Conservation (phyloP, 2,797 vertebrate genomes). For the Merluccius polli region DNA sequence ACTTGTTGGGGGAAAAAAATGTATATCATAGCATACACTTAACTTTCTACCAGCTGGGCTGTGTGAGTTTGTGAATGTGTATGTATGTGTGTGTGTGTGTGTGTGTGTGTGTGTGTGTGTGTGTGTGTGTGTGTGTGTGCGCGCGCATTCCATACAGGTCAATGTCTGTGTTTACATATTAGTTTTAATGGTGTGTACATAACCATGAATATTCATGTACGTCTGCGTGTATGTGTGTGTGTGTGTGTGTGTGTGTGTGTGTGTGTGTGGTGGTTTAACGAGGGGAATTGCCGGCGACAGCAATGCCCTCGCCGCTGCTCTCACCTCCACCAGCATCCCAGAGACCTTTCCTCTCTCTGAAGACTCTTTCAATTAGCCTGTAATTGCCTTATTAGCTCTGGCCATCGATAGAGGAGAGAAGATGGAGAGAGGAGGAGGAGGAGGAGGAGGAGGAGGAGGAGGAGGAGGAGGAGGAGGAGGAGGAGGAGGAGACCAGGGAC, state of each 20-base stretch:
- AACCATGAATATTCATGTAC: background rate
- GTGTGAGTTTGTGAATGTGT: background rate
- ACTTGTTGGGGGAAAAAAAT: background rate
- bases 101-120: background rate
- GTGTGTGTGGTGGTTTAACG: slow-evolving; percentile 13
- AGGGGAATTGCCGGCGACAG: slow-evolving; percentile 23
- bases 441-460: slow-evolving; percentile 31
- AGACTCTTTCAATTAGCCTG: slow-evolving; percentile 73
- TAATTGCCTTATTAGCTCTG: slow-evolving; percentile 76
- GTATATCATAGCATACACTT: background rate
- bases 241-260: background rate
- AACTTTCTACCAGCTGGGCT: background rate
- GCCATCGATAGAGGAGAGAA: slow-evolving; percentile 57
- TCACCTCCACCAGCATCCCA: slow-evolving; percentile 47
- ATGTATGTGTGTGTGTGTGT: background rate
- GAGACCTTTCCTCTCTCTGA: slow-evolving; percentile 60
- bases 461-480: slow-evolving; percentile 26
- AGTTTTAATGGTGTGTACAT: slow-evolving; percentile 17
- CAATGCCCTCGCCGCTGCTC: slow-evolving; percentile 46
- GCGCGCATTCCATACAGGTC: background rate
- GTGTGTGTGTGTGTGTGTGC: background rate
- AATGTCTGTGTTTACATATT: slow-evolving; percentile 29
- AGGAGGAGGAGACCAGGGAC: slow-evolving; percentile 31
- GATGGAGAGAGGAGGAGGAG: slow-evolving; percentile 33
- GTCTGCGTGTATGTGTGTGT: slow-evolving; percentile 1